These are phyloP conservation scores for Trissolcus japonicus DNA, from an alignment of 2,888 invertebrate genomes.

Conservation along the genomic window DNA sequence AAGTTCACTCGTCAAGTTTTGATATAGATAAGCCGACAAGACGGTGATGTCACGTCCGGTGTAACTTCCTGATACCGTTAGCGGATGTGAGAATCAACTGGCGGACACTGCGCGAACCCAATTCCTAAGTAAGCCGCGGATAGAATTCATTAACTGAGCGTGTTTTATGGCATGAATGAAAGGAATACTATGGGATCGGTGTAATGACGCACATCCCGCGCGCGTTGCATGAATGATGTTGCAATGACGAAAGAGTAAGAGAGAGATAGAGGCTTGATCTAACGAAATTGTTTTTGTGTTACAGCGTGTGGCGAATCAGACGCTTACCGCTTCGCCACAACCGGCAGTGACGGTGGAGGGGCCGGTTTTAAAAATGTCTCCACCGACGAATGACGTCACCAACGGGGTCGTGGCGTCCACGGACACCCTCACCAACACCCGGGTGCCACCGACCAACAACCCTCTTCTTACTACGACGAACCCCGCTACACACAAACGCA, in stretches of 20 bases:
- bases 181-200: conserved; percentile 54
- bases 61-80: conserved; percentile 65
- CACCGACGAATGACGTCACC: conserved; percentile 79
- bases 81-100: conserved; percentile 64
- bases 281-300: conserved; percentile 60
- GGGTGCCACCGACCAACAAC: conserved; percentile 76
- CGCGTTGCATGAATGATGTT: conserved; percentile 47
- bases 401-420: conserved; percentile 78
- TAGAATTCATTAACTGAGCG: conserved; percentile 53
- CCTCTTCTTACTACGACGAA: conserved; percentile 71
- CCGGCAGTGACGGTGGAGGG: conserved; percentile 75
- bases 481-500: conserved; percentile 80
- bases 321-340: conserved; percentile 75
- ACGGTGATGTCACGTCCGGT: conserved; percentile 65
- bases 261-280: conserved; percentile 10
- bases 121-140: conserved; percentile 54
- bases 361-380: conserved; percentile 75
- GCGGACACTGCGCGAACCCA: conserved; percentile 60
- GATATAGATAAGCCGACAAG: conserved; percentile 34
- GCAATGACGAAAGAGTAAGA: conserved; percentile 23
- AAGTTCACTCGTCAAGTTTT: conserved; percentile 9
- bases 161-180: conserved; percentile 53
- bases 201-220: conserved; percentile 53
- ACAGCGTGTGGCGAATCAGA: conserved; percentile 75
- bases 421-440: conserved; percentile 78